Percentiles rank a stretch among this genome's conserved stretches.
Conservation (phyloP, 2,888 invertebrate genomes). For the Meteorus colon region DNA sequence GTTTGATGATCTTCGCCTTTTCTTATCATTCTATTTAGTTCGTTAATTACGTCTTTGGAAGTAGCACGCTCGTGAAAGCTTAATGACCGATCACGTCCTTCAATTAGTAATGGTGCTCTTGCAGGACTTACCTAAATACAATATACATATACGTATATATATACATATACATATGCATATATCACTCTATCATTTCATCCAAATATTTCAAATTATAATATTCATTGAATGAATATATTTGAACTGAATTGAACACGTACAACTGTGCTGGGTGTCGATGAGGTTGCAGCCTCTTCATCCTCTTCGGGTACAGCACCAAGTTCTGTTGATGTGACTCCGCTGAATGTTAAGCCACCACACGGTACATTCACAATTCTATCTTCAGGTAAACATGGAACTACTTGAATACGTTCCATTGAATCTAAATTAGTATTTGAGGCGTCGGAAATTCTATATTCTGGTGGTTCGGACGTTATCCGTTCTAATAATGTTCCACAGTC, state of each 20-base stretch:
- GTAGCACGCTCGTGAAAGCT: slow-evolving; percentile 85
- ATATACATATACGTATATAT: slow-evolving; percentile 7
- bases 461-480: slow-evolving; percentile 40
- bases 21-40: slow-evolving; percentile 80
- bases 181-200: neutral
- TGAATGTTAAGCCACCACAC: slow-evolving; percentile 34
- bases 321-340: slow-evolving; percentile 64
- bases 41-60: slow-evolving; percentile 85
- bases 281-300: slow-evolving; percentile 78
- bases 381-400: slow-evolving; percentile 72
- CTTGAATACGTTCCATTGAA: slow-evolving; percentile 66
- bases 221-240: neutral
- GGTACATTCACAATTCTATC: slow-evolving; percentile 60
- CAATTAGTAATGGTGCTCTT: slow-evolving; percentile 64
- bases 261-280: slow-evolving; percentile 83
- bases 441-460: slow-evolving; percentile 54
- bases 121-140: slow-evolving; percentile 65
- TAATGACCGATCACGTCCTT: slow-evolving; percentile 75
- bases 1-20: slow-evolving; percentile 75
- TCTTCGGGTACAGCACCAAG: slow-evolving; percentile 79
- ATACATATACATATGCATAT: neutral
- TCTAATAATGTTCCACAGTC: slow-evolving; percentile 36
- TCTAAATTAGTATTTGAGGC: slow-evolving; percentile 42
- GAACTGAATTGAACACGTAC: slow-evolving; percentile 71
- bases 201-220: neutral